Evolutionary conservation across 2,888 invertebrate species (phyloP), one percentile per base, ranked within the genome.

Genomic region (Spicauda simplicius): DNA sequence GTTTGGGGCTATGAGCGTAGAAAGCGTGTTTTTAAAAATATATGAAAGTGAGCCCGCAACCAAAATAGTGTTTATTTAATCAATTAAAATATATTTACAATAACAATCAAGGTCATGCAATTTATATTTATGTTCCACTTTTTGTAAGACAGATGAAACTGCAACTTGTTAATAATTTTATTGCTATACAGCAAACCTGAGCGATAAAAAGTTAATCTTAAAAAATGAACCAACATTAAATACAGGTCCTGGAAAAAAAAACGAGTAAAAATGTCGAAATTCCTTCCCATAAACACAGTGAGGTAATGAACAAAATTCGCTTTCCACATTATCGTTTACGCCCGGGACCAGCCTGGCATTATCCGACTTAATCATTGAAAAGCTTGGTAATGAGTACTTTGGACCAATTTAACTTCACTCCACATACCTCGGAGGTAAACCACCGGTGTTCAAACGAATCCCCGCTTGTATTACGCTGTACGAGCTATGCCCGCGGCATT

Each of bases 331-430:
- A 52, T 62, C 77, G 76, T 73, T 77, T 76, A 76, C 65, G 37
- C 56, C 72, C 70, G 71, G 74, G 77, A 77, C 74, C 77, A 72
- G 72, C 69, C 58, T 20, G n/a, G 45, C 57, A 56, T 57, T 30
- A 37, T 57, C 57, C 56, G 50, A 52, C 50, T 52, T 64, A 64
- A 64, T 64, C 50, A 64, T 64, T 52, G 37, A 57, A 57, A 64
- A 57, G 56, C 50, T 57, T 19, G 52, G 57, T 33, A 64, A 57
- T 57, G 54, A 60, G 56, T 63, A 48, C 53, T 64, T 19, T 20
- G 64, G 53, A 59, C 59, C 50, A 60, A 60, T 60, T 60, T 19
- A 11, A 60, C 60, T 60, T 60, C 33, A 50, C 30, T 60, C 50
- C 30, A 60, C 58, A 60, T 60, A 50, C 60, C 54, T 59, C 25